Base-by-base conservation (phyloP, 2,797 vertebrate species). In the Aviceda leuphotes region DNA sequence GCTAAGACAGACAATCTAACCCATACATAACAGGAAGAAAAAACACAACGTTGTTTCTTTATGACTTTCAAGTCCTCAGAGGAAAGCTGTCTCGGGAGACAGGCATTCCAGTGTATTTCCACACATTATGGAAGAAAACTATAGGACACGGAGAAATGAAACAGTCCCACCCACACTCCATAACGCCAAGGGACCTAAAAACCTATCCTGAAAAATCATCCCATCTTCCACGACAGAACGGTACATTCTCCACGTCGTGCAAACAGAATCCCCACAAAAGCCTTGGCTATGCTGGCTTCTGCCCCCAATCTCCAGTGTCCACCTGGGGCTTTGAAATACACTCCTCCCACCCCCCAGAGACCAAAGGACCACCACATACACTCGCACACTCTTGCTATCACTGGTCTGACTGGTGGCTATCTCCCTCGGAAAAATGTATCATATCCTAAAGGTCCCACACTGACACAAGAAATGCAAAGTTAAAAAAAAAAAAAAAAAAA, bases 171-270 rank as follows among this genome's bases (percentile, higher is more conserved):
- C 66, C 86, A 84, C n/a, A 37, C 30, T 41, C 49, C 2, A 1
- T 20, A 94, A 54, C 4, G n/a, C 49, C 73, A 67, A 37, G 24
- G 9, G 44, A 58, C 55, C 31, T 24, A 46, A 83, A 83, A 88
- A 63, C 39, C 76, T 25, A 80, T 12, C 76, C 83, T 50, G 33
- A 39, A 91, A 89, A 82, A 43, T 11, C 37, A 87, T 41, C 43
- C n/a, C 25, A 9, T 30, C 18, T 52, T 63, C 72, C 22, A 0
- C 3, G 9, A 66, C 0, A 0, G 76, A 62, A 68, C 1, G 85
- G 37, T 8, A 5, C 33, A 4, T n/a, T 82, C 73, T 59, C 33
- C 52, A 28, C 0, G 0, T 12, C 0, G 0, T 6, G 52, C 66
- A 63, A 66, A 84, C 5, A 44, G 12, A 84, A 78, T 14, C 24